Evolutionary conservation across 2,797 vertebrate species (phyloP).

Genomic region (Garrulus glandarius): DNA sequence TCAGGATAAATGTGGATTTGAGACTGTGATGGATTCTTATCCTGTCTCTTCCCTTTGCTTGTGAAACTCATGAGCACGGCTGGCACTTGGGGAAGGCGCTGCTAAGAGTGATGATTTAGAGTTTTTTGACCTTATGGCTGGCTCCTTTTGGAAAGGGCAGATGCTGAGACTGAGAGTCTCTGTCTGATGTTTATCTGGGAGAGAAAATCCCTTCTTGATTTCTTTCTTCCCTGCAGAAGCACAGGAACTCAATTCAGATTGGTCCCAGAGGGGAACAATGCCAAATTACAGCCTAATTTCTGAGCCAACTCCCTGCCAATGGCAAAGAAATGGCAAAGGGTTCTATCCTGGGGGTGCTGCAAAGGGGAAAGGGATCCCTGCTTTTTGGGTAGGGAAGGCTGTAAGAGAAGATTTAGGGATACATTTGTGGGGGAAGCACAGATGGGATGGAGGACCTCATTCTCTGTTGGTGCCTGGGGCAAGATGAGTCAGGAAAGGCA

Average conservation of each 20-base stretch:
- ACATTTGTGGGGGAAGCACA: accelerated
- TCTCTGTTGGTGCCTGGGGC: background rate
- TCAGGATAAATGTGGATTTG: background rate
- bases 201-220: background rate
- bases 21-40: background rate
- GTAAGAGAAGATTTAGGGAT: background rate
- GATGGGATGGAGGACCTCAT: background rate
- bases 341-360: background rate
- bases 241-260: background rate
- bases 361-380: background rate
- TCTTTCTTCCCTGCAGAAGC: background rate
- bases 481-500: background rate
- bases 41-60: background rate
- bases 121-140: background rate
- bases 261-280: background rate
- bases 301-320: background rate
- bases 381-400: background rate
- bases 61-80: accelerated
- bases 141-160: background rate
- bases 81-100: background rate
- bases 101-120: background rate
- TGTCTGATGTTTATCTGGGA: background rate
- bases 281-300: background rate
- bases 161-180: background rate
- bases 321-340: background rate